A percentile compares a stretch with the other conserved stretches of the same genome.
Conservation (phyloP, 2,888 invertebrate genomes). For the Leptopilina myrica region DNA sequence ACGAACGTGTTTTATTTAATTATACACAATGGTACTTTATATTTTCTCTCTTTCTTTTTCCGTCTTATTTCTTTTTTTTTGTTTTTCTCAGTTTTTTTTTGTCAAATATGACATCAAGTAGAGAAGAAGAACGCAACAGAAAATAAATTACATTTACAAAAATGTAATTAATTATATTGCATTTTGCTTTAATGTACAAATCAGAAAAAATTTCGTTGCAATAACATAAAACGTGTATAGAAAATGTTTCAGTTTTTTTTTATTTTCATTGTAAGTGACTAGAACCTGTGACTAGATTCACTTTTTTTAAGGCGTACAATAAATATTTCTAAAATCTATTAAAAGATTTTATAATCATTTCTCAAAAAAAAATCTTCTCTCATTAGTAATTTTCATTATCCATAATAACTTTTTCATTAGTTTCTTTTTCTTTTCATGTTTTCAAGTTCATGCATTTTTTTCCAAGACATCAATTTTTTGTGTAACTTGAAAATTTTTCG, state of each 20-base stretch:
- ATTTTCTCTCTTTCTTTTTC: no score
- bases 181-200: background rate
- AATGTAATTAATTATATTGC: constrained; percentile 12
- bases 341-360: no score
- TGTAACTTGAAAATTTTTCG: background rate
- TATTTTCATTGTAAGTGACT: background rate
- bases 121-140: background rate
- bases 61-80: no score
- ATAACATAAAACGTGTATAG: no score
- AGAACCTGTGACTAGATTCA: constrained; percentile 20
- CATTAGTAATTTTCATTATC: background rate
- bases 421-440: background rate
- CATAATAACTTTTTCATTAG: background rate
- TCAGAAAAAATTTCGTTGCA: constrained; percentile 8
- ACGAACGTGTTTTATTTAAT: background rate
- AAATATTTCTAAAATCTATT: no score
- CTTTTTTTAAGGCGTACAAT: background rate
- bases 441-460: no score
- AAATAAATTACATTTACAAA: background rate
- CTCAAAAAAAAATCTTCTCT: no score
- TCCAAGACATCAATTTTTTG: background rate
- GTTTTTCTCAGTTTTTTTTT: background rate
- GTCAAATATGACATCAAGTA: constrained; percentile 24
- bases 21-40: constrained; percentile 3
- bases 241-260: background rate